phyloP scores from a whole-genome alignment of 2,888 invertebrate species.

The Tachina fera region DNA sequence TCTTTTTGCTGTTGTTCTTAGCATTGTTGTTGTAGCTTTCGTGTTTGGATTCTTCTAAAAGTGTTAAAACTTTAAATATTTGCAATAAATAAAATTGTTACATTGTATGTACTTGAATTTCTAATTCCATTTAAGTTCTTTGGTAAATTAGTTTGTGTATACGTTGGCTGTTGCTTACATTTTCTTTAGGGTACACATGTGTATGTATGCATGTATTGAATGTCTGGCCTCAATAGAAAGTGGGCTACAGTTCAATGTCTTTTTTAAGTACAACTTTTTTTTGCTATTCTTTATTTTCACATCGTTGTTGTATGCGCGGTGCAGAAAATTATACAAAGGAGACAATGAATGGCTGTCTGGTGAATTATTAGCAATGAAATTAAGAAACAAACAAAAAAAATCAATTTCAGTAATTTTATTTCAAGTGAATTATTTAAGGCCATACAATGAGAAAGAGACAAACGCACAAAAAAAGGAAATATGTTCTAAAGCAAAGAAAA shows the following conservation, averaged over 20 bases:
- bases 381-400: background rate
- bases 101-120: conserved; percentile 46
- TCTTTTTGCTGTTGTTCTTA: conserved; percentile 4
- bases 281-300: conserved; percentile 1
- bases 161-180: conserved; percentile 23
- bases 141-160: no score
- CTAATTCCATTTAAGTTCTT: conserved; percentile 2
- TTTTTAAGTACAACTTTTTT: conserved; percentile 23
- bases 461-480: no score
- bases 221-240: conserved; percentile 70
- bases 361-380: conserved; percentile 40
- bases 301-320: background rate
- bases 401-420: background rate
- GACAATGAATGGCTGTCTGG: conserved; percentile 16
- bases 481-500: no score
- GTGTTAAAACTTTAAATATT: conserved; percentile 58
- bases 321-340: conserved; percentile 23
- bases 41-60: conserved; percentile 30
- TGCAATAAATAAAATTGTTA: conserved; percentile 60
- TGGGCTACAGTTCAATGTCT: conserved; percentile 72
- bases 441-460: background rate
- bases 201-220: conserved; percentile 13
- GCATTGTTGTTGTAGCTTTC: background rate
- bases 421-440: background rate
- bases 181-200: conserved; percentile 18